phyloP scores from a whole-genome alignment of 1,140 invertebrate species.

The Drosophila tani region DNA sequence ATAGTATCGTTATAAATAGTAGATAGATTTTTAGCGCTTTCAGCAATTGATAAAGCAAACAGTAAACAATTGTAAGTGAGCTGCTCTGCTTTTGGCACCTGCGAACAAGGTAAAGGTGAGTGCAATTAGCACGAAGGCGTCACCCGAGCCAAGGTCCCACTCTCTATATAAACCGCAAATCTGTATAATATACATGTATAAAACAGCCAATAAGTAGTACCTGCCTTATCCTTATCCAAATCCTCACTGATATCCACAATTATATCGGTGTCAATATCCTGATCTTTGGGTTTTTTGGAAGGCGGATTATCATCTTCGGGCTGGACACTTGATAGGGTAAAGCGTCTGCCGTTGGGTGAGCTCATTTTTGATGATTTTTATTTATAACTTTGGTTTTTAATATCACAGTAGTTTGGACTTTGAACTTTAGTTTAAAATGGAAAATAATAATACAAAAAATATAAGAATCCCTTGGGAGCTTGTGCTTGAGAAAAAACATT shows the following conservation, averaged over 20 bases:
- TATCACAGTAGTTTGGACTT: slow-evolving; percentile 1
- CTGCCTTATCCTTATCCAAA: slow-evolving; percentile 59
- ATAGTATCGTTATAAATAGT: background rate
- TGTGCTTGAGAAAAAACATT: too few species aligned
- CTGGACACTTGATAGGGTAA: slow-evolving; percentile 28
- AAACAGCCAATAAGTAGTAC: slow-evolving; percentile 40
- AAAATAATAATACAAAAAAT: background rate
- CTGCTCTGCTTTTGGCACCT: slow-evolving; percentile 40
- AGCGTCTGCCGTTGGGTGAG: slow-evolving; percentile 22
- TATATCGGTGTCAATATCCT: background rate
- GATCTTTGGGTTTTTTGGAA: background rate
- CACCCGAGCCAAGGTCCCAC: slow-evolving; percentile 29
- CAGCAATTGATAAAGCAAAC: slow-evolving; percentile 33
- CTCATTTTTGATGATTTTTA: slow-evolving; percentile 35
- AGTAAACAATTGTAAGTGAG: slow-evolving; percentile 23
- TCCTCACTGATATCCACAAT: slow-evolving; percentile 12
- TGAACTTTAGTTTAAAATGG: background rate
- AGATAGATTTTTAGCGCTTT: slow-evolving; percentile 6
- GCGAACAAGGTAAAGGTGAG: slow-evolving; percentile 36
- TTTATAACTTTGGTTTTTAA: background rate
- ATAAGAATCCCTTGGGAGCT: too few species aligned
- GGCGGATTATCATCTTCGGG: background rate
- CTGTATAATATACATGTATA: background rate
- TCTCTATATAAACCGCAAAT: slow-evolving; percentile 21
- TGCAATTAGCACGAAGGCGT: slow-evolving; percentile 41